Evolutionary conservation across 1,140 invertebrate genomes (phyloP), one percentile per base, ranked within the genome.

Genomic region (Limonius californicus): DNA sequence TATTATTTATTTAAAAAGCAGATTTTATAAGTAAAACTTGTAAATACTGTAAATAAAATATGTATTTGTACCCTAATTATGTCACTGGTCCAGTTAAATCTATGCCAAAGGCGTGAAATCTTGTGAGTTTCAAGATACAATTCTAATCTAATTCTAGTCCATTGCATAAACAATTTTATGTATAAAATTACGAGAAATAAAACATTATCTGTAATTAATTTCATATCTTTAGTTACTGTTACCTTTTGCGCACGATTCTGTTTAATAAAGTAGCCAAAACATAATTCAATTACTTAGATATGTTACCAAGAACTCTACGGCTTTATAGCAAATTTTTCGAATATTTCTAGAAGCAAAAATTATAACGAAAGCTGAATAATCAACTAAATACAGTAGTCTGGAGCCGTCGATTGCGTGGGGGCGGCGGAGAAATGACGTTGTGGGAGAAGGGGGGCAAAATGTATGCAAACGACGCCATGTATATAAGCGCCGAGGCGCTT

Each of bases 401-500:
- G 9, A 27, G 9, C 3, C 3, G 23, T 27, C 23, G 23, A 27
- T 27, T 54, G 42, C 50, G 50, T 18, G 15, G 50, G n/a, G 50
- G 50, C 20, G 12, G 30, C 35, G 27, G 45, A 19, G 63, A 50
- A 4, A 43, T 30, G 56, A 59, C 19, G 54, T 32, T 23, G 8
- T 18, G 45, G 27, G 57, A 55, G 62, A 43, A 42, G 59, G 23
- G 57, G 16, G 16, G 16, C 32, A 64, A 66, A 62, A 65, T 9
- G 6, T 12, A 27, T 55, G 27, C 60, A 57, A 61, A 56, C 63
- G 57, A 64, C 59, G 15, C 57, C 21, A 35, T 30, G 39, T 71
- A 73, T 72, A 72, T 59, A 72, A 72, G 67, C 71, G 65, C 66
- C 67, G 57, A 20, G 35, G n/a, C n/a, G 35, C 35, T 39, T 14